Conservation (phyloP, 2,113 vertebrate species). For the Macaca mulatta region DNA sequence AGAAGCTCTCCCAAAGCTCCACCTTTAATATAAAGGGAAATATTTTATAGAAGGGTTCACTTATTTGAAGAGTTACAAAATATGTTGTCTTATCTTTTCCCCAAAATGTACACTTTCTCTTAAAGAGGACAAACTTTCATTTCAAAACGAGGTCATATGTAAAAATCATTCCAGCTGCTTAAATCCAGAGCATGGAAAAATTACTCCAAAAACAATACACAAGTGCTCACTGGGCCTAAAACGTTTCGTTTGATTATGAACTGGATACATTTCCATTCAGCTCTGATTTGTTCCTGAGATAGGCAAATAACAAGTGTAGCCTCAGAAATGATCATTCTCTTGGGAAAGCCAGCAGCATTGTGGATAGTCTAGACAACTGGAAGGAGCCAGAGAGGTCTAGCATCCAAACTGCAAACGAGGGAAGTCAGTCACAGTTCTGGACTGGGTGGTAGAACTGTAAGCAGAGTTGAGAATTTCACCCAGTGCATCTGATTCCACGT, state of each 20-base stretch:
- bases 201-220: background rate
- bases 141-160: constrained; percentile 1
- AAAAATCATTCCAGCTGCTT: constrained; percentile 46
- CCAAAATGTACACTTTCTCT: constrained; percentile 38
- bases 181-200: constrained; percentile 38
- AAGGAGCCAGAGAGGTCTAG: background rate
- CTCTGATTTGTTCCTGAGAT: constrained; percentile 42
- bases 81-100: constrained; percentile 31
- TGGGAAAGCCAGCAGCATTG: background rate
- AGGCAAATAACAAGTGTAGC: background rate
- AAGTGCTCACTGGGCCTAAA: background rate
- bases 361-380: background rate
- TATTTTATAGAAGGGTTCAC: background rate
- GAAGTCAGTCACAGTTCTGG: background rate
- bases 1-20: background rate
- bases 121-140: constrained; percentile 35
- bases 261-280: background rate
- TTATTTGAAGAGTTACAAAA: constrained; percentile 47
- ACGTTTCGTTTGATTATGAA: constrained; percentile 24
- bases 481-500: background rate
- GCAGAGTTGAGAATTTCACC: background rate
- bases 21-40: constrained; percentile 21
- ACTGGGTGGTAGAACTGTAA: background rate
- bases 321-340: background rate
- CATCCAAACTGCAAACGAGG: background rate